Base-by-base conservation (phyloP, 2,888 invertebrate species). In the Mythimna vitellina region DNA sequence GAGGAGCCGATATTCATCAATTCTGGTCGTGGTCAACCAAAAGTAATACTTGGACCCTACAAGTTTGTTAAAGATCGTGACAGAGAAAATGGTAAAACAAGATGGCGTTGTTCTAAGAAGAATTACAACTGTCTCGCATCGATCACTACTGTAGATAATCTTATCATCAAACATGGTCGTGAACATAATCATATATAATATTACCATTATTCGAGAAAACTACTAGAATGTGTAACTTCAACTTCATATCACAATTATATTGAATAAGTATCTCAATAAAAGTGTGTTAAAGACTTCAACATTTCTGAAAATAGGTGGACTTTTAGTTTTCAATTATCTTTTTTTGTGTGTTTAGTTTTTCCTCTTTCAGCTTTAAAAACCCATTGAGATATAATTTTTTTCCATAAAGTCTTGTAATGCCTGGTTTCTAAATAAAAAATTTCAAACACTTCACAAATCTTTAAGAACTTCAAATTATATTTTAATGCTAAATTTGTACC, bases 101-200 rank as follows among this genome's bases (percentile, higher is more conserved):
- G 86, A 69, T 89, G 87, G 87, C 76, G 84, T 17, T 80, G 89
- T 73, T 46, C 74, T 20, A 87, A 83, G 65, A 85, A 85, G 66
- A 81, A 80, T n/a, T 58, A 17, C 3, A 80, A 74, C 3, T 89
- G 89, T 63, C 76, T 76, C 32, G 88, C 87, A 0, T 65, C 80
- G 10, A 14, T 88, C 12, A 76, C 79, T 25, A 76, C 80, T 42
- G 22, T 73, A 22, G 73, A 78, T 2, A 64, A 76, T 38, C n/a
- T 60, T 22, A 77, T 76, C n/a, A 60, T 76, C 17, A 76, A 77
- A 29, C 32, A 12, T 69, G 77, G 63, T 1, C 53, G 63, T 14
- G 46, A 58, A 12, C 77, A 76, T 64, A 76, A 76, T 25, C 77
- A 75, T 63, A 38, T 17, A 3, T 51, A 51, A 58, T 58, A 38